Percentiles rank a stretch among this genome's conserved stretches.
These are phyloP conservation scores for Drosophila mimetica DNA, from an alignment of 2,888 invertebrate species.

Conservation along the genomic window DNA sequence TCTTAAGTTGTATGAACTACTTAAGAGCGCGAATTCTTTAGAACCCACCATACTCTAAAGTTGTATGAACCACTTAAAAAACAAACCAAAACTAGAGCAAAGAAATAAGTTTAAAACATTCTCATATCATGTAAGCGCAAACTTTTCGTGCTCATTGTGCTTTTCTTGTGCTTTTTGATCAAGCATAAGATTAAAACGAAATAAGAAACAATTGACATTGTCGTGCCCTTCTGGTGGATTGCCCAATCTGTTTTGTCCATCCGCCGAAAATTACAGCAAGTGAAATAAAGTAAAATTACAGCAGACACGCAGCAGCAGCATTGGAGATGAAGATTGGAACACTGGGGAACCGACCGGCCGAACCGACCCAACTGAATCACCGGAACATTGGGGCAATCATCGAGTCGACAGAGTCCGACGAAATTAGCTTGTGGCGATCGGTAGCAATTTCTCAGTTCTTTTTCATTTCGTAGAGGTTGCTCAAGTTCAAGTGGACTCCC, in stretches of 20 bases:
- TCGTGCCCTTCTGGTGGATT: conserved; percentile 23
- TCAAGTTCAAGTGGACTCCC: conserved; percentile 43
- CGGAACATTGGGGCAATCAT: conserved; percentile 24
- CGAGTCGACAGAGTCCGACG: conserved; percentile 16
- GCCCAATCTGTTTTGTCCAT: conserved; percentile 7
- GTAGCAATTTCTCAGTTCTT: conserved; percentile 13
- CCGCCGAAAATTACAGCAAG: conserved; percentile 13
- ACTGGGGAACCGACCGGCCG: conserved; percentile 10
- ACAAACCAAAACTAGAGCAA: background rate
- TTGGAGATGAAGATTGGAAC: conserved; percentile 3
- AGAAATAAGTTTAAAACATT: background rate
- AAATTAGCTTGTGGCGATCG: conserved; percentile 30
- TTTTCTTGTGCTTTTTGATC: conserved; percentile 4
- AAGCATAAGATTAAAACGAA: conserved; percentile 4
- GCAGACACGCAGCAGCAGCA: conserved; percentile 31
- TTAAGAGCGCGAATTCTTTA: conserved; percentile 3
- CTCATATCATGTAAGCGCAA: conserved; percentile 8
- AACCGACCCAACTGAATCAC: conserved; percentile 28
- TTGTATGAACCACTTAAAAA: background rate
- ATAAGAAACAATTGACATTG: conserved; percentile 32
- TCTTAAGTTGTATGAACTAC: conserved; percentile 6
- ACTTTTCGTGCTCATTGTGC: conserved; percentile 1
- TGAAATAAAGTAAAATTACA: conserved; percentile 36
- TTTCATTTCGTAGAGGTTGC: conserved; percentile 28
- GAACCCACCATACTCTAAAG: no score